Percentiles rank a stretch among this genome's conserved stretches.
phyloP scores from a whole-genome alignment of 1,140 invertebrate species.

The Lysiphlebus fabarum region DNA sequence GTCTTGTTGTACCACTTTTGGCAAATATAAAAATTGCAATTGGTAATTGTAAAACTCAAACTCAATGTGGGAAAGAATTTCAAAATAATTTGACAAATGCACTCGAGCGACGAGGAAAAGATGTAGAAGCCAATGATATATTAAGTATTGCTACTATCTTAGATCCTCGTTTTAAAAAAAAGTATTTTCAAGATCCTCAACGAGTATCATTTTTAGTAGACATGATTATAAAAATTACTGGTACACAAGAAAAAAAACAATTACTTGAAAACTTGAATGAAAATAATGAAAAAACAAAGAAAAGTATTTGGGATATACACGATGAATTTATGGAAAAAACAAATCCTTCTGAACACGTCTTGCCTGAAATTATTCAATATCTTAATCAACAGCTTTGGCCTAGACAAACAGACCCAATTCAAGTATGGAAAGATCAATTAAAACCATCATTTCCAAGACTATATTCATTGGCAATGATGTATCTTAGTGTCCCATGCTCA shows the following conservation, averaged over 20 bases:
- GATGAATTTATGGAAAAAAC: conserved; percentile 9
- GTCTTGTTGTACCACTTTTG: conserved; percentile 13
- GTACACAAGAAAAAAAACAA: neutral
- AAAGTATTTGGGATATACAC: conserved; percentile 14
- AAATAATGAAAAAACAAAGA: neutral
- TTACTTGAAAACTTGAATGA: neutral
- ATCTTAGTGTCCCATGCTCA: conserved; percentile 40
- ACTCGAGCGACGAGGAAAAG: conserved; percentile 19
- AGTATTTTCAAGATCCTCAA: conserved; percentile 17
- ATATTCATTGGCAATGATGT: conserved; percentile 37
- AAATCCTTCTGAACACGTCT: neutral
- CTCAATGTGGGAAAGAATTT: conserved; percentile 10
- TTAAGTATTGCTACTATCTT: conserved; percentile 26
- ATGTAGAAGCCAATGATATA: conserved; percentile 17
- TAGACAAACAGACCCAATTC: conserved; percentile 38
- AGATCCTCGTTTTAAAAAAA: conserved; percentile 32
- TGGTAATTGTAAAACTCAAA: neutral
- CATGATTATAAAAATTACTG: conserved; percentile 3
- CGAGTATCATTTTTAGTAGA: conserved; percentile 4
- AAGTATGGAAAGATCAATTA: conserved; percentile 40
- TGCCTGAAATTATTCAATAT: conserved; percentile 16
- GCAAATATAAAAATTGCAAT: neutral
- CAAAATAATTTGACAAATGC: conserved; percentile 10
- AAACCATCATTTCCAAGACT: conserved; percentile 37
- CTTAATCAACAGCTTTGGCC: conserved; percentile 27